Percentiles rank a stretch among this genome's conserved stretches.
These are phyloP conservation scores for Aporrectodea caliginosa DNA, from an alignment of 1,140 invertebrate species.

Conservation along the genomic window DNA sequence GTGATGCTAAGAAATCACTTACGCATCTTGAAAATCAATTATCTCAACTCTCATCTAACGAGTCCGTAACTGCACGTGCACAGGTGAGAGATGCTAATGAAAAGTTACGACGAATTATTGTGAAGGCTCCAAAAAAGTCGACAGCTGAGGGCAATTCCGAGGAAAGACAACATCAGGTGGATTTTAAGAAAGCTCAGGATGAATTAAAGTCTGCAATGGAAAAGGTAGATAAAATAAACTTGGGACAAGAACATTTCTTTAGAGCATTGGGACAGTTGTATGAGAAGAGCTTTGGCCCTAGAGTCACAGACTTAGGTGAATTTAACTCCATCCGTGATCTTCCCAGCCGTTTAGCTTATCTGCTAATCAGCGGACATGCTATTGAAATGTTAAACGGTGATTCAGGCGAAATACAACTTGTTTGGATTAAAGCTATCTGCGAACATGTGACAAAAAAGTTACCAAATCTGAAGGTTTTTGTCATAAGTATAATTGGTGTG, in stretches of 20 bases:
- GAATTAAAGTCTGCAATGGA: background rate
- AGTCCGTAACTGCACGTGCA: background rate
- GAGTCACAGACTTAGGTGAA: background rate
- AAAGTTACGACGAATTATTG: background rate
- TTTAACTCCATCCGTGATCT: background rate
- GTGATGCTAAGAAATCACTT: background rate
- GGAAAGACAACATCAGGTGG: background rate
- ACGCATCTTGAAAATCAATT: background rate
- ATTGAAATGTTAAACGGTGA: conserved; percentile 18
- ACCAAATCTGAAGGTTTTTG: background rate
- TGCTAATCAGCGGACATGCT: conserved; percentile 9
- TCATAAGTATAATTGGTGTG: conserved; percentile 21
- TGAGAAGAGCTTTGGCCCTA: background rate
- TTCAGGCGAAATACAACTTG: background rate
- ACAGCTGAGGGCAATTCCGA: background rate
- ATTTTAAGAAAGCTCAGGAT: background rate
- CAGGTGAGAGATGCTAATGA: background rate
- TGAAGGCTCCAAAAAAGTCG: background rate
- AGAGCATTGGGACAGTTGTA: background rate
- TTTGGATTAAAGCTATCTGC: background rate
- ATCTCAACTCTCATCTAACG: background rate
- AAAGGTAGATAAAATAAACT: background rate
- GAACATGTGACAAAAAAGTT: background rate
- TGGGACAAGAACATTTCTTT: background rate
- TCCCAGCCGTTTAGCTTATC: background rate